Conservation (phyloP, 2,888 invertebrate species). For the Loripinus fragilis region DNA sequence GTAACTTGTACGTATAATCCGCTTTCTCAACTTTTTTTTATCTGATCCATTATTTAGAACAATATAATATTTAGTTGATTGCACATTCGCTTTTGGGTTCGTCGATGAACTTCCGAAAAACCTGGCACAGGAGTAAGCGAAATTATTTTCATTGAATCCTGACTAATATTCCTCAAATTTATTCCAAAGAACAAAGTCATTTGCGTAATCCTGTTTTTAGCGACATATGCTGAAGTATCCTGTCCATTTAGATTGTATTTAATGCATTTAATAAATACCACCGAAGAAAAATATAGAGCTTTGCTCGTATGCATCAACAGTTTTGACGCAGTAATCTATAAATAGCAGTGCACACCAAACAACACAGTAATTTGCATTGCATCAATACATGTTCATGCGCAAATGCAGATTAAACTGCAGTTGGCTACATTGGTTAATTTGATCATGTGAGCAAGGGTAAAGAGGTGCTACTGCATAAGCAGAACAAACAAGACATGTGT, state of each 20-base stretch:
- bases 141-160: too few relatives aligned
- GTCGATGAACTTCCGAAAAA: too few relatives aligned
- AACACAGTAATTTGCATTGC: constrained; percentile 20
- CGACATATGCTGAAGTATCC: not conserved
- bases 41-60: too few relatives aligned
- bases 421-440: not conserved
- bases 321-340: constrained; percentile 3
- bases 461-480: too few relatives aligned
- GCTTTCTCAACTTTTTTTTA: too few relatives aligned
- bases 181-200: not conserved
- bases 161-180: not conserved
- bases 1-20: too few relatives aligned
- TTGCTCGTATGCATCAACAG: constrained; percentile 11
- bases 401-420: constrained; percentile 9
- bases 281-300: not conserved
- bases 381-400: constrained; percentile 22
- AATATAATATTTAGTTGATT: too few relatives aligned
- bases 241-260: not conserved
- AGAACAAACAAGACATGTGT: too few relatives aligned
- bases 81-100: too few relatives aligned
- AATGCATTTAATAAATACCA: not conserved
- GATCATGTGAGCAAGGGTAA: not conserved
- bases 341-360: constrained; percentile 14
- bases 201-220: not conserved
- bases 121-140: too few relatives aligned